Base-by-base conservation (phyloP, 1,140 invertebrate genomes). In the Trypoxylus dichotomus region DNA sequence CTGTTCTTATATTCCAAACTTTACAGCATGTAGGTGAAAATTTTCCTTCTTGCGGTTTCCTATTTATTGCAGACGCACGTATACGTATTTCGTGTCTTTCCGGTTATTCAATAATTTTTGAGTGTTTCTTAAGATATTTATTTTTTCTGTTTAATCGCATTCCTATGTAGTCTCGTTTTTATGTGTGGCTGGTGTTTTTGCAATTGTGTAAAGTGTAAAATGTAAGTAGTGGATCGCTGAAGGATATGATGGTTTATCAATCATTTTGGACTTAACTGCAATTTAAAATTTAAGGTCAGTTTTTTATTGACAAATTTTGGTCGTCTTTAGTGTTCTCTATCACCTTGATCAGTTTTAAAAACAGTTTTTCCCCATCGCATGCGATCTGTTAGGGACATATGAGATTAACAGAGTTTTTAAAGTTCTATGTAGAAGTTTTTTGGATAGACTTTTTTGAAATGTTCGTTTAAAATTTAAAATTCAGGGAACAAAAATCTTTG, bases 1-100 rank as follows among this genome's bases (percentile, higher is more conserved):
- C 25, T 73, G 71, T 37, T 37, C 71, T 19, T 19, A 73, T 32
- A 73, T 32, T 73, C 24, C 68, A 71, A 21, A 73, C 27, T 43
- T 43, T 43, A 37, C 32, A 74, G 8, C 19, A 37, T 43, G 72
- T 19, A 37, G 72, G 41, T 41, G 29, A 74, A 41, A 29, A 68
- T 27, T 11, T 68, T 58, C n/a, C 27, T 37, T 32, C 19, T 37
- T 74, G n/a, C 29, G 27, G 37, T 15, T 68, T 2, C 19, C 25
- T 29, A 0, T 21, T 7, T 27, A n/a, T 25, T 27, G 21, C 3
- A 29, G 21, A 29, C 21, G 10, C 60, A 68, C 24, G 15, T 54
- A 68, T 1, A 21, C 7, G 13, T 25, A 74, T 74, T 43, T 42
- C 10, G 37, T 74, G 72, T 41, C 72, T 74, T 74, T 41, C 32